Evolutionary conservation across 2,113 vertebrate genomes (phyloP).

Genomic region (Circaetus cinerascens): DNA sequence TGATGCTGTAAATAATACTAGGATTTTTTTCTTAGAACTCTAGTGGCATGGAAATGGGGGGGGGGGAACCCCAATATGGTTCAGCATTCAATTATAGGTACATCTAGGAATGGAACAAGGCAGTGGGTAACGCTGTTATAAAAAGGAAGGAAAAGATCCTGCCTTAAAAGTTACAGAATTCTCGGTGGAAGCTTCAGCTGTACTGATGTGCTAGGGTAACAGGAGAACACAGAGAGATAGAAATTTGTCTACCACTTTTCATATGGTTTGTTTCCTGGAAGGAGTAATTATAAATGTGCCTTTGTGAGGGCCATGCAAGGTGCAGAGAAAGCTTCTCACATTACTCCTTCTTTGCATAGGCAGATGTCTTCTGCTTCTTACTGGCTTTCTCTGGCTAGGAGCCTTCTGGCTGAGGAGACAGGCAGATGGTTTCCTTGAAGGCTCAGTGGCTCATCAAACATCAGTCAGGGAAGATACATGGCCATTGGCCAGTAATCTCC

Average conservation of each 20-base stretch:
- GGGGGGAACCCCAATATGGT: fast-evolving
- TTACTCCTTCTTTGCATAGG: neutral
- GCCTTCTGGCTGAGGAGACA: neutral
- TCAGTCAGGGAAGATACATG: neutral
- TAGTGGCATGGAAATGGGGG: neutral
- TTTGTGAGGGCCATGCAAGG: neutral
- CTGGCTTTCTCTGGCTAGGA: neutral
- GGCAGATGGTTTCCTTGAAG: constrained; percentile 36
- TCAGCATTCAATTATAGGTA: fast-evolving
- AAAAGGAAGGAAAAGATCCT: neutral
- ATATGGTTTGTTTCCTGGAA: neutral
- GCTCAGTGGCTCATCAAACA: neutral
- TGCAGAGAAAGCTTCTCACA: neutral
- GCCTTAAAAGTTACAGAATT: neutral
- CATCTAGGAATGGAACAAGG: neutral
- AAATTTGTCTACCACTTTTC: neutral
- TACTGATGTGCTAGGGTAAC: neutral
- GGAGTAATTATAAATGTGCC: neutral
- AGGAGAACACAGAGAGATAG: neutral
- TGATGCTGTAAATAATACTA: neutral
- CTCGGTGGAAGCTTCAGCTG: neutral
- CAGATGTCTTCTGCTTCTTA: neutral
- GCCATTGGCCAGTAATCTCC: neutral
- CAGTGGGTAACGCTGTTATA: neutral
- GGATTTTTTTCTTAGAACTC: neutral